A percentile compares a stretch with the other conserved stretches of the same genome.
phyloP scores from a whole-genome alignment of 1,140 invertebrate genomes.

The Battus philenor region DNA sequence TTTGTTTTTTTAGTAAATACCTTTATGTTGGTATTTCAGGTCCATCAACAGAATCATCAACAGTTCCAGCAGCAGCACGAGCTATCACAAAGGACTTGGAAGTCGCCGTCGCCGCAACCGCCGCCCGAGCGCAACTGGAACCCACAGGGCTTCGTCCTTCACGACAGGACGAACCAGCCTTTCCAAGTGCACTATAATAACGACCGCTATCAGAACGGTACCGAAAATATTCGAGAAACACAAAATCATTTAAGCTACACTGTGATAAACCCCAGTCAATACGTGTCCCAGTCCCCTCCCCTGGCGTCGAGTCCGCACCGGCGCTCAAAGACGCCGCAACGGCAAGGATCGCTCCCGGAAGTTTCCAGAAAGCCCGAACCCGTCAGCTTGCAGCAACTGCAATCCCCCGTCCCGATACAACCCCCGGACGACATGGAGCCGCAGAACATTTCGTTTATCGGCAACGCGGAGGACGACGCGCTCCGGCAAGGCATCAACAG shows the following conservation, averaged over 20 bases:
- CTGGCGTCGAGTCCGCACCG: conserved; percentile 44
- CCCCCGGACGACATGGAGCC: conserved; percentile 90
- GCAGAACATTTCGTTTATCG: conserved; percentile 94
- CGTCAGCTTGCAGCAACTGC: conserved; percentile 72
- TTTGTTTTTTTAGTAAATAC: too few relatives aligned
- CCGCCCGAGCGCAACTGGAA: conserved; percentile 48
- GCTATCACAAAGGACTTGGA: conserved; percentile 51
- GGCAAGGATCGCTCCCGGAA: conserved; percentile 52
- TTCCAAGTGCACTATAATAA: conserved; percentile 54
- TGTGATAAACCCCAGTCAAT: conserved; percentile 54
- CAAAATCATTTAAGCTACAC: conserved; percentile 69
- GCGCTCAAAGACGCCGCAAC: conserved; percentile 51
- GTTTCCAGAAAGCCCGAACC: conserved; percentile 33
- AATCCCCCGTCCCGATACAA: conserved; percentile 76
- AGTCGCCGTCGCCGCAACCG: conserved; percentile 52
- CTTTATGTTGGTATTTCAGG: too few relatives aligned
- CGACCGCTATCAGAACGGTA: conserved; percentile 65
- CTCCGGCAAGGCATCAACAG: conserved; percentile 80
- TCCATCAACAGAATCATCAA: conserved; percentile 51
- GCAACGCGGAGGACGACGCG: conserved; percentile 79
- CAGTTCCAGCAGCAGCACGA: conserved; percentile 31
- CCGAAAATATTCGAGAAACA: conserved; percentile 40
- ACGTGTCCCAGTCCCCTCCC: conserved; percentile 44
- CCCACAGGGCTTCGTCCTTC: conserved; percentile 62
- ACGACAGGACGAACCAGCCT: conserved; percentile 47